phyloP scores from a whole-genome alignment of 1,140 invertebrate species.

The Aricia agestis region DNA sequence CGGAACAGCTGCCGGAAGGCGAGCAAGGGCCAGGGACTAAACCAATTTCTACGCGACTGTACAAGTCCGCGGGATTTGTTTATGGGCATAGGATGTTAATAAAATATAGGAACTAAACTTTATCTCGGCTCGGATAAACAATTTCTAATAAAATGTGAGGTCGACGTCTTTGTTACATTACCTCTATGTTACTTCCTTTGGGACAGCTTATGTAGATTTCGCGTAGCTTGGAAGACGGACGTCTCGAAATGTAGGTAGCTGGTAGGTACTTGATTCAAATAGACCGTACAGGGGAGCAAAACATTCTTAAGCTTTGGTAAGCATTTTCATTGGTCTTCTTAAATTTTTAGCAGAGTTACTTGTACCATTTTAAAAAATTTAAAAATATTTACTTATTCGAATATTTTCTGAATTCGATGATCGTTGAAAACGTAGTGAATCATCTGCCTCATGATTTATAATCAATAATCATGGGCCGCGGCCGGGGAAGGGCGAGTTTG shows the following conservation, averaged over 20 bases:
- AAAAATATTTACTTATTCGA: no score
- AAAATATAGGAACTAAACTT: constrained; percentile 6
- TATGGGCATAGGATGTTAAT: constrained; percentile 10
- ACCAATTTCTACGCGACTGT: constrained; percentile 23
- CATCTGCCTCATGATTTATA: not conserved
- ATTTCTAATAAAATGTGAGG: not conserved
- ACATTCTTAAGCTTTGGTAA: no score
- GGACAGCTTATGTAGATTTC: no score
- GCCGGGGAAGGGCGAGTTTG: not conserved
- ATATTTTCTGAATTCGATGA: not conserved
- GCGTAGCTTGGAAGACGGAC: no score
- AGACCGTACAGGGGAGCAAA: no score
- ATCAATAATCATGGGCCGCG: not conserved
- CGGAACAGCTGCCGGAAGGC: constrained; percentile 34
- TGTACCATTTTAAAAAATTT: no score
- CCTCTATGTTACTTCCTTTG: not conserved
- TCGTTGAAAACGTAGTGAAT: not conserved
- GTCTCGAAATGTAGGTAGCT: no score
- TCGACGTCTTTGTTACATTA: not conserved
- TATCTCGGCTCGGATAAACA: not conserved
- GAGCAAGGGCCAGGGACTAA: constrained; percentile 22
- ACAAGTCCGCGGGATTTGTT: constrained; percentile 22
- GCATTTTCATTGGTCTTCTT: no score
- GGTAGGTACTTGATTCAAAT: no score
- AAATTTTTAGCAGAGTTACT: no score